A percentile compares a stretch with the other conserved stretches of the same genome.
Evolutionary conservation across 2,888 invertebrate genomes (phyloP).

Genomic region (Oligia strigilis): DNA sequence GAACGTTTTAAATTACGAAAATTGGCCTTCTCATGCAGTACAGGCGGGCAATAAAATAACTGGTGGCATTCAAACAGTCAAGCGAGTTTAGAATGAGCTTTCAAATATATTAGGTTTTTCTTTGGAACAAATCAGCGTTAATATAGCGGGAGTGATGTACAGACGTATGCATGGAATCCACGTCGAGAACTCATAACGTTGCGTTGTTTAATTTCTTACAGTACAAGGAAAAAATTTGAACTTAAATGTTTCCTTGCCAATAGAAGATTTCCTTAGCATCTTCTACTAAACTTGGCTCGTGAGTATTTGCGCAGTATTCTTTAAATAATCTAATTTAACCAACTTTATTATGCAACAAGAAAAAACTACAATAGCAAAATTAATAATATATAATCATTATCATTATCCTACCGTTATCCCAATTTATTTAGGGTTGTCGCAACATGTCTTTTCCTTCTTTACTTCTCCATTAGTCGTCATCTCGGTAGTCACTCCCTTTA

Average conservation of each 20-base stretch:
- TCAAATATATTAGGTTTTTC: neutral
- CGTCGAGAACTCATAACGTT: neutral
- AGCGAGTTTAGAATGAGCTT: neutral
- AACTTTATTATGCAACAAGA: neutral
- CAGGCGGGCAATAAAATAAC: neutral
- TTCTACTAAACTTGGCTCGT: too few species aligned
- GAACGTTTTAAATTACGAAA: too few species aligned
- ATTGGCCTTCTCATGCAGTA: neutral
- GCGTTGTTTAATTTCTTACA: neutral
- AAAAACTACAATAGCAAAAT: neutral
- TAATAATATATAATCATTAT: neutral
- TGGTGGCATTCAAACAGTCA: too few species aligned
- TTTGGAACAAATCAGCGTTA: neutral
- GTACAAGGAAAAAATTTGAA: neutral
- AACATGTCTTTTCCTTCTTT: neutral
- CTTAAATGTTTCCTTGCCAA: neutral
- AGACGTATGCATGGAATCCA: neutral
- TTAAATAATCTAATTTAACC: neutral
- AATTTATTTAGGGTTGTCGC: neutral
- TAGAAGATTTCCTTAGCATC: neutral
- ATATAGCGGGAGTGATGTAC: neutral
- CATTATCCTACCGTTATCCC: neutral
- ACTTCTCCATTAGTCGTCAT: neutral
- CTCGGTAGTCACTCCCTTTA: neutral
- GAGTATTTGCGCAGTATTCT: neutral